Evolutionary conservation across 2,888 invertebrate species (phyloP).

Genomic region (Acanthoscelides obtectus): DNA sequence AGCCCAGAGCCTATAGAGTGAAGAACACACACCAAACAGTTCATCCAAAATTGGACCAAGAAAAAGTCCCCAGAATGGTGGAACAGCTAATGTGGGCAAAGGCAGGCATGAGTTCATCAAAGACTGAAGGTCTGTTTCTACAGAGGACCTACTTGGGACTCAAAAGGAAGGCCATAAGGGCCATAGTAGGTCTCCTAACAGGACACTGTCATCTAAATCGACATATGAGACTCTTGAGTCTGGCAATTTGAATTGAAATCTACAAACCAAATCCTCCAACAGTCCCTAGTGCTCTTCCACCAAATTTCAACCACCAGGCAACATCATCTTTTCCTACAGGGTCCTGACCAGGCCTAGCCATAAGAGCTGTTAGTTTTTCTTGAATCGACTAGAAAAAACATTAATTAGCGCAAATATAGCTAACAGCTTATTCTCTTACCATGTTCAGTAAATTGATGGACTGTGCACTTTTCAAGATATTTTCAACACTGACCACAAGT

Average conservation of each 20-base stretch:
- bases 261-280: constrained; percentile 78
- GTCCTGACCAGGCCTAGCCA: constrained; percentile 79
- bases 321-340: constrained; percentile 73
- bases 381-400: constrained; percentile 60
- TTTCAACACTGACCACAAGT: neutral
- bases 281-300: constrained; percentile 76
- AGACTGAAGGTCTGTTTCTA: neutral
- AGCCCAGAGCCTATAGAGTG: no score
- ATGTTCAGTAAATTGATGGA: neutral
- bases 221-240: no score
- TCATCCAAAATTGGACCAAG: no score
- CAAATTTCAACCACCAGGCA: constrained; percentile 88
- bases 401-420: neutral
- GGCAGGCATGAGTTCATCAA: no score
- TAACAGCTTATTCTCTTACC: neutral
- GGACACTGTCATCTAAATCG: no score
- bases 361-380: constrained; percentile 73
- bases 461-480: neutral
- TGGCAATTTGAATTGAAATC: neutral
- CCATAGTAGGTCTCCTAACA: no score
- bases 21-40: no score
- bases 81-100: no score
- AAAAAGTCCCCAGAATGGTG: no score
- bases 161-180: no score
- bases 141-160: no score